These are phyloP conservation scores for Oxyruncus cristatus DNA, from an alignment of 2,113 vertebrate species.

Conservation along the genomic window DNA sequence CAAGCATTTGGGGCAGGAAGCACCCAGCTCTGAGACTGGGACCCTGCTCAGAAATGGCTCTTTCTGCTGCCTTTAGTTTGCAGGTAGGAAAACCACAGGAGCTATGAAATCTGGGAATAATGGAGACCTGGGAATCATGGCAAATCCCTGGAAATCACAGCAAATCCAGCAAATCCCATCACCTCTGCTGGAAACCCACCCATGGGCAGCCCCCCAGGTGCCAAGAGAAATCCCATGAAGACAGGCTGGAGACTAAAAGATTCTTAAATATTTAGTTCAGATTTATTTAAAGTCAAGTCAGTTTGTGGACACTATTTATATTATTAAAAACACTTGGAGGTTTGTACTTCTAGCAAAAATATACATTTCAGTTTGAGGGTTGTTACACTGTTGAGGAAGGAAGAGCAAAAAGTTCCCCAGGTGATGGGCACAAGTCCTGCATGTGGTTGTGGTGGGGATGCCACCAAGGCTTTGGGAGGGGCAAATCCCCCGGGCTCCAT, in stretches of 20 bases:
- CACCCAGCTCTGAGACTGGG: not conserved
- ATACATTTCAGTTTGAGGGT: constrained; percentile 77
- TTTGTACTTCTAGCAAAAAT: constrained; percentile 81
- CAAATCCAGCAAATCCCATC: not conserved
- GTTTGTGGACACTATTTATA: constrained; percentile 74
- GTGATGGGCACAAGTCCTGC: not conserved
- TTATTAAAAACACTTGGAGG: constrained; percentile 78
- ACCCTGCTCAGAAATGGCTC: not conserved
- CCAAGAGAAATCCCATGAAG: not conserved
- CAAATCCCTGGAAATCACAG: not conserved
- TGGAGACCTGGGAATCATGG: not conserved
- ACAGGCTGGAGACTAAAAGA: fast-evolving
- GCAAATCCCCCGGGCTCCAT: not conserved
- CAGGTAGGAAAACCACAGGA: not conserved
- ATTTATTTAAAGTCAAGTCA: constrained; percentile 78
- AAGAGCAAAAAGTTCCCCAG: constrained; percentile 30
- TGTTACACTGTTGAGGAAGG: constrained; percentile 48
- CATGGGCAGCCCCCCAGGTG: not conserved
- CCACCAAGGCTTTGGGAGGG: not conserved
- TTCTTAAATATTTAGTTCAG: constrained; percentile 76
- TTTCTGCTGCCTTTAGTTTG: not conserved
- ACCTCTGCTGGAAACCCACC: not conserved
- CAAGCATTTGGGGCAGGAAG: not conserved
- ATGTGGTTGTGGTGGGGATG: not conserved
- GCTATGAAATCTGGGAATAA: not conserved